phyloP scores from a whole-genome alignment of 2,888 invertebrate genomes.

The Hyalella azteca region DNA sequence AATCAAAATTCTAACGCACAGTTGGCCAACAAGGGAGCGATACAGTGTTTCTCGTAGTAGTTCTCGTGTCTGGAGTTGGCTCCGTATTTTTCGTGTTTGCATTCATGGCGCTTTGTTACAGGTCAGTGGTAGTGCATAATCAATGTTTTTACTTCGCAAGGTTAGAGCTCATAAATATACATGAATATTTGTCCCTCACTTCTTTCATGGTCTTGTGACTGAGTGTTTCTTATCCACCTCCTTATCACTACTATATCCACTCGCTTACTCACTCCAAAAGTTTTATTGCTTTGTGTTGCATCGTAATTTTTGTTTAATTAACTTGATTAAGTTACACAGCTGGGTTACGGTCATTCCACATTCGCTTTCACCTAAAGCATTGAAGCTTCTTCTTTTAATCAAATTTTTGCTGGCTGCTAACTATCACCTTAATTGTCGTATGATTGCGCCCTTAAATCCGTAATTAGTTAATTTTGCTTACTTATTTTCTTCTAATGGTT shows the following conservation, averaged over 20 bases:
- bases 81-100: conserved; percentile 98
- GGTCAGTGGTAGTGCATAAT: conserved; percentile 99
- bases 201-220: neutral
- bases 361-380: too few species aligned
- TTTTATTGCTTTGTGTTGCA: neutral
- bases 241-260: neutral
- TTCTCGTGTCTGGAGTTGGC: conserved; percentile 98
- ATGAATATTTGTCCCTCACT: neutral
- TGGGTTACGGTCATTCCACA: too few species aligned
- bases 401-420: too few species aligned
- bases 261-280: neutral
- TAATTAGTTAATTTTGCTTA: too few species aligned
- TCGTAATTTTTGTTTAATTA: too few species aligned
- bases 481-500: too few species aligned
- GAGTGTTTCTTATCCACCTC: neutral
- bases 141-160: conserved; percentile 98
- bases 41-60: conserved; percentile 96
- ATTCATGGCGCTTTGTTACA: conserved; percentile 98
- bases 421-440: too few species aligned
- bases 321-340: too few species aligned
- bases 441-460: too few species aligned
- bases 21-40: conserved; percentile 97
- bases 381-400: too few species aligned
- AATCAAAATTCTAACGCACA: conserved; percentile 65
- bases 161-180: too few species aligned